Evolutionary conservation across 2,888 invertebrate species (phyloP), one percentile per base, ranked within the genome.

Genomic region (Aphodius granarius): DNA sequence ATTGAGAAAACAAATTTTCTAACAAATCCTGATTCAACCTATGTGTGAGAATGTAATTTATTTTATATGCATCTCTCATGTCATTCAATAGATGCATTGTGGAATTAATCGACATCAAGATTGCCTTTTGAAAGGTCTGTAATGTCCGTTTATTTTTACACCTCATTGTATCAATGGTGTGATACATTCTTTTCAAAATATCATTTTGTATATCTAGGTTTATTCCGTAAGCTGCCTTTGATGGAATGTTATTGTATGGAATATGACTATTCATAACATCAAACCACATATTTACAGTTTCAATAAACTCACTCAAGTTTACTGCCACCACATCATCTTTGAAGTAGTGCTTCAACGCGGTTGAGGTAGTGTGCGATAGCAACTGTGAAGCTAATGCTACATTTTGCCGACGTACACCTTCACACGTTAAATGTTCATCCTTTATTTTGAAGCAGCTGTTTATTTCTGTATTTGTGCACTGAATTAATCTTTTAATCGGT

Each of bases 241-340:
- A 68, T 43, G 74, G 71, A 6, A 80, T 63, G 6, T 73, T 22
- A 63, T 75, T 71, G 20, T 62, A 23, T 22, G 76, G 73, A 43
- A 73, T 74, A 23, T 78, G 81, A 2, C 77, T 77, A 75, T 83
- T 81, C 75, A 81, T 77, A 0, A 83, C 63, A 74, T 82, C 81
- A 76, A 82, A 83, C 83, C 83, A 83, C 16, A 64, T 71, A 76
- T 81, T 83, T 0, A 82, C 76, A 22, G 77, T 9, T 63, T 80
- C 78, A 22, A 82, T 76, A 77, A 82, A 83, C 21, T 81, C 76
- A 13, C 78, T 81, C n/a, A 77, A 76, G 17, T 76, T 65, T 68
- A 13, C 43, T 1, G 78, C 73, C 43, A 66, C 20, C 43, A 43
- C 63, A 13, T 72, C 63, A 16, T 63, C 17, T 73, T 2, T 4